Conservation (phyloP, 2,888 invertebrate genomes). For the Phorcus lineatus region DNA sequence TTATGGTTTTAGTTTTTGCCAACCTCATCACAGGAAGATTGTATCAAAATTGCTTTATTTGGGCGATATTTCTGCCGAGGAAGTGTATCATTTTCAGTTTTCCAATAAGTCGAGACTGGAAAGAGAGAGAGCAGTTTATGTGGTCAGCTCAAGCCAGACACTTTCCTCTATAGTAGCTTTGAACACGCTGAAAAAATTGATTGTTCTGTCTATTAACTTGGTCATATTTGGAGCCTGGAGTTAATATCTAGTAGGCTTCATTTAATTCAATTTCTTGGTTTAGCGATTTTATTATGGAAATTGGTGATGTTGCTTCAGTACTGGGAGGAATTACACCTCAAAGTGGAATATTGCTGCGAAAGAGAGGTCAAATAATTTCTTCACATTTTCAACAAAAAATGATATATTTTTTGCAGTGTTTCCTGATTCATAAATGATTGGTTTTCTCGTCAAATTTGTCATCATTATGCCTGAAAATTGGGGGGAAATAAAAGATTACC, state of each 20-base stretch:
- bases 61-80: slow-evolving; percentile 8
- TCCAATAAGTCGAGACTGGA: slow-evolving; percentile 6
- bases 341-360: neutral
- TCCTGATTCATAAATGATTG: neutral
- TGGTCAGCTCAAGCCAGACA: neutral
- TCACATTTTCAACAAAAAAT: neutral
- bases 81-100: slow-evolving; percentile 12
- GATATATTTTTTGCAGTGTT: neutral
- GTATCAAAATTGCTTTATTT: slow-evolving; percentile 11
- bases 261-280: slow-evolving; percentile 25
- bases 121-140: neutral
- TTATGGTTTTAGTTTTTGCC: slow-evolving; percentile 10
- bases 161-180: neutral
- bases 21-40: slow-evolving; percentile 2
- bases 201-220: slow-evolving; percentile 8
- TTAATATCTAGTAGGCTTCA: slow-evolving; percentile 22
- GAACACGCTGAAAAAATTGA: slow-evolving; percentile 5
- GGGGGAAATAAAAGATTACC: no score
- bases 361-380: neutral
- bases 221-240: slow-evolving; percentile 22
- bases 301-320: neutral
- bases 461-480: no score
- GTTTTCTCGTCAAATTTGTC: no score
- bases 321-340: neutral
- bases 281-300: slow-evolving; percentile 23